A percentile compares a stretch with the other conserved stretches of the same genome.
Conservation (phyloP, 35 echinoderm and acorn worm species). For the Strongylocentrotus purpuratus region DNA sequence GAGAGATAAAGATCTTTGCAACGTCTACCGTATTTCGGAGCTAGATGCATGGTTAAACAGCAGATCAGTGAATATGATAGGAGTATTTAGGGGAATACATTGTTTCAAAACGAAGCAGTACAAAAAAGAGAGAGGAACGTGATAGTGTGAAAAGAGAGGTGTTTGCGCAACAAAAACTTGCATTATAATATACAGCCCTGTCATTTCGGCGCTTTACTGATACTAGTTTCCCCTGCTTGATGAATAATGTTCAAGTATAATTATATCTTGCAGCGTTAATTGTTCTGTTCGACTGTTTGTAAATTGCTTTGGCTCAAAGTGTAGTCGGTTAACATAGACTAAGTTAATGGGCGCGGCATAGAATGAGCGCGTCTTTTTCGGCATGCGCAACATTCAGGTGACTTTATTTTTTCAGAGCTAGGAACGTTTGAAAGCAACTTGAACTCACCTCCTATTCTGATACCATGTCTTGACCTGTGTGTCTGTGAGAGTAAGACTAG, state of each 20-base stretch:
- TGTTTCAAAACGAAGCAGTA: neutral
- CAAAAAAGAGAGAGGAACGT: neutral
- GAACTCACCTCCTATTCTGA: conserved; percentile 92
- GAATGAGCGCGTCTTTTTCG: no score
- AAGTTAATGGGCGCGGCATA: no score
- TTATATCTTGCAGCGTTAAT: no score
- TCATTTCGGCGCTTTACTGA: neutral
- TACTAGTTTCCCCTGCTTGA: neutral
- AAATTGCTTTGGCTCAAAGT: no score
- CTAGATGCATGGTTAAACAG: conserved; percentile 8
- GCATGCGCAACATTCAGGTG: no score
- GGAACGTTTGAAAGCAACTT: neutral
- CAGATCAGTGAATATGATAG: neutral
- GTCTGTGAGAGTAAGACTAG: conserved; percentile 91
- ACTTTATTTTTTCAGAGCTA: neutral
- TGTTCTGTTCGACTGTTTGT: no score
- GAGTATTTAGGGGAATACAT: neutral
- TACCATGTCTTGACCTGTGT: conserved; percentile 99
- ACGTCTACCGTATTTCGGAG: neutral
- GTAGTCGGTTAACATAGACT: no score
- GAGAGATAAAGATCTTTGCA: neutral
- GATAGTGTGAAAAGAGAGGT: neutral
- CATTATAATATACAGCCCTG: no score
- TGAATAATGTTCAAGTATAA: no score
- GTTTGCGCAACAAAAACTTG: neutral